These are phyloP conservation scores for Suncus etruscus DNA, from an alignment of 2,113 vertebrate species.

Conservation along the genomic window DNA sequence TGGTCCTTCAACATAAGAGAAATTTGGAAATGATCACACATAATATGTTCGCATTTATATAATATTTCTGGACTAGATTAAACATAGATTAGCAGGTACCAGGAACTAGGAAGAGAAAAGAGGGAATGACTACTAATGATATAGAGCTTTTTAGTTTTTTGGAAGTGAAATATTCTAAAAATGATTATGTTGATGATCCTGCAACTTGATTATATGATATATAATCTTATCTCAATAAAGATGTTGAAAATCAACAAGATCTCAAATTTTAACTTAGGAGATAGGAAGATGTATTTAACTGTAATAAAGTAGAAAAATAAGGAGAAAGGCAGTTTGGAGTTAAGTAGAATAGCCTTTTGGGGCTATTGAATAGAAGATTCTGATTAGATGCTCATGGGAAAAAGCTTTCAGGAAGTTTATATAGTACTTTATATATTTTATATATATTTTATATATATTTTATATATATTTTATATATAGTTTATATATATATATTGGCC, in stretches of 20 bases:
- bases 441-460: too few species aligned
- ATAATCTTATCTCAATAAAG: conserved; percentile 34
- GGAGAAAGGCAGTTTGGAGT: neutral
- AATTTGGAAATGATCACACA: conserved; percentile 31
- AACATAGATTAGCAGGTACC: neutral
- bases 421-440: too few species aligned
- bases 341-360: neutral
- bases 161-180: conserved; percentile 31
- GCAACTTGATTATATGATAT: neutral
- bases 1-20: neutral
- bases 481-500: too few species aligned
- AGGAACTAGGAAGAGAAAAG: neutral
- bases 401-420: neutral
- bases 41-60: neutral
- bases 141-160: neutral
- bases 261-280: neutral
- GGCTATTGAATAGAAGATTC: conserved; percentile 5
- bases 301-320: neutral
- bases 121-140: neutral
- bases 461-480: too few species aligned
- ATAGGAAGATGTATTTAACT: neutral
- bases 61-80: conserved; percentile 38
- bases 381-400: neutral
- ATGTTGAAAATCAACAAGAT: conserved; percentile 4
- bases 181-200: neutral